Conservation (phyloP, 2,113 vertebrate genomes). For the Oriolus oriolus region DNA sequence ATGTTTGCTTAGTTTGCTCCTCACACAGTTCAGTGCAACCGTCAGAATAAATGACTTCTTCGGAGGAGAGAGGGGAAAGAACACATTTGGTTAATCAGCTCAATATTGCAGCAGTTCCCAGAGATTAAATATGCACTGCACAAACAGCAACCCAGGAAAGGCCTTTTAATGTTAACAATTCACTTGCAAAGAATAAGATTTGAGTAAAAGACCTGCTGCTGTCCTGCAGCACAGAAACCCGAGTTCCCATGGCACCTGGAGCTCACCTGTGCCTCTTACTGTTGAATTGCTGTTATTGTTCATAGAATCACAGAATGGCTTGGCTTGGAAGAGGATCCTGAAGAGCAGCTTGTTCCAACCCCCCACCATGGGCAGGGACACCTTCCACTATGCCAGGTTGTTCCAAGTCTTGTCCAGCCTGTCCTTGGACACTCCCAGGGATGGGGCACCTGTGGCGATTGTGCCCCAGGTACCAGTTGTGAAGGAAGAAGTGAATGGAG, state of each 20-base stretch:
- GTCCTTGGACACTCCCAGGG: neutral
- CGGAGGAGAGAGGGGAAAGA: neutral
- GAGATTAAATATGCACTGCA: neutral
- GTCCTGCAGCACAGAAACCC: neutral
- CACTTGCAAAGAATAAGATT: neutral
- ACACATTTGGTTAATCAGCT: neutral
- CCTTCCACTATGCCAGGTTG: neutral
- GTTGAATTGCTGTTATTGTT: neutral
- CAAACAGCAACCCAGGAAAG: neutral
- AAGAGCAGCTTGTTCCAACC: neutral
- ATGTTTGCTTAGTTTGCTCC: neutral
- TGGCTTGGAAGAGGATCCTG: neutral
- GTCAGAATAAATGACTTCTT: slow-evolving; percentile 9
- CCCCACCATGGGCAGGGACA: neutral
- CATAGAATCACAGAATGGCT: neutral
- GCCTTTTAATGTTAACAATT: neutral
- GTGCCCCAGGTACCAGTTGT: neutral
- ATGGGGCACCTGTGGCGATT: neutral
- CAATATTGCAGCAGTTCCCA: neutral
- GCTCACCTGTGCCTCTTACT: neutral
- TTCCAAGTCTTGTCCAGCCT: neutral
- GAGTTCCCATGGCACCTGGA: neutral
- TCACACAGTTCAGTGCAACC: neutral
- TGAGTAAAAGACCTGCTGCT: neutral
- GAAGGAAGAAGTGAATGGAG: neutral